phyloP scores from a whole-genome alignment of 2,888 invertebrate genomes.

The Agrotis ipsilon region DNA sequence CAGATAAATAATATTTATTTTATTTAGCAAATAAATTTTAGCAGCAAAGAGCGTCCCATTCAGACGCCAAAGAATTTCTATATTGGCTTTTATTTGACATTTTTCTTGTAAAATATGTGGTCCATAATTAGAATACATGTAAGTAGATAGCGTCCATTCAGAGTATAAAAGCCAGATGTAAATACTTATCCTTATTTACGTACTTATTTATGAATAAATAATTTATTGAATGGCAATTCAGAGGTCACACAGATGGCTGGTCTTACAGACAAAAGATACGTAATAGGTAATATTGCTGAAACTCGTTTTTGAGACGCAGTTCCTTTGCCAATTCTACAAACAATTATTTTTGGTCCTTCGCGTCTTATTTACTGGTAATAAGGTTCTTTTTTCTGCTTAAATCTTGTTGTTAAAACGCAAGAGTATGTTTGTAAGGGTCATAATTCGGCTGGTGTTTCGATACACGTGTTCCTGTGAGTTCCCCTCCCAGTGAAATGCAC shows the following conservation, averaged over 20 bases:
- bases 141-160: slow-evolving; percentile 49
- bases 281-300: slow-evolving; percentile 77
- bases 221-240: slow-evolving; percentile 79
- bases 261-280: slow-evolving; percentile 77
- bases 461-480: slow-evolving; percentile 78
- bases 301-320: slow-evolving; percentile 82
- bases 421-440: slow-evolving; percentile 59
- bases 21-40: slow-evolving; percentile 25
- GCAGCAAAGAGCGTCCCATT: slow-evolving; percentile 16
- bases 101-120: slow-evolving; percentile 52
- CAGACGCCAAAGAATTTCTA: slow-evolving; percentile 35
- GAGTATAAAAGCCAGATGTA: slow-evolving; percentile 58
- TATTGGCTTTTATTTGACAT: slow-evolving; percentile 42
- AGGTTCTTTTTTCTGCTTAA: slow-evolving; percentile 27
- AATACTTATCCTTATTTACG: slow-evolving; percentile 62
- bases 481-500: slow-evolving; percentile 82
- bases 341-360: slow-evolving; percentile 19
- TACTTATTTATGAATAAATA: slow-evolving; percentile 69
- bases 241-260: slow-evolving; percentile 82
- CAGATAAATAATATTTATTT: slow-evolving; percentile 33
- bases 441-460: slow-evolving; percentile 76
- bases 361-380: slow-evolving; percentile 35
- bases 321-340: slow-evolving; percentile 64
- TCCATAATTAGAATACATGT: slow-evolving; percentile 44
- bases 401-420: slow-evolving; percentile 22